Conservation (phyloP, 2,113 vertebrate genomes). For the Hyperopisus bebe region DNA sequence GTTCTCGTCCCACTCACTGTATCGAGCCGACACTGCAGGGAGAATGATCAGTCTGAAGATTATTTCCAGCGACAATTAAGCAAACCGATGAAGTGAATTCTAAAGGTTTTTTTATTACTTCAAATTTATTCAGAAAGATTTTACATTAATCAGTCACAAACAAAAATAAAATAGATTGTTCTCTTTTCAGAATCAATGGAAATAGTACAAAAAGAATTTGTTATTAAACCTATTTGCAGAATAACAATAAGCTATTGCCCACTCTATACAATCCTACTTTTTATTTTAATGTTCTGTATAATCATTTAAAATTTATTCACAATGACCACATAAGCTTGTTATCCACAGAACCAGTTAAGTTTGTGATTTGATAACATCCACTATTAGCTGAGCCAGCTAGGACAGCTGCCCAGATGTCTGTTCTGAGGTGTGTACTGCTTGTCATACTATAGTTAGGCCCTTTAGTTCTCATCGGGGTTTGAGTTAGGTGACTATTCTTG, state of each 20-base stretch:
- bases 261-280: neutral
- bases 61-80: neutral
- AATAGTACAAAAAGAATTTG: neutral
- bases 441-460: neutral
- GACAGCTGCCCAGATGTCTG: neutral
- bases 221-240: neutral
- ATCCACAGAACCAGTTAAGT: neutral
- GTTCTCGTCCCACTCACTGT: neutral
- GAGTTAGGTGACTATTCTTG: neutral
- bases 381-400: neutral
- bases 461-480: neutral
- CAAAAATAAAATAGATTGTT: neutral
- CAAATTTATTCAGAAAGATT: neutral
- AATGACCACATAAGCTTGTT: neutral
- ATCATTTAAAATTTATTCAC: neutral
- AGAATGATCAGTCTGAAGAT: neutral
- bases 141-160: neutral
- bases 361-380: neutral
- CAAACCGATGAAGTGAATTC: neutral
- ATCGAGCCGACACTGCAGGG: neutral
- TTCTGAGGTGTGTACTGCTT: neutral
- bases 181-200: neutral
- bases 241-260: neutral
- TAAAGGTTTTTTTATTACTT: neutral
- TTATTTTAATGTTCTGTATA: neutral